phyloP scores from a whole-genome alignment of 2,113 vertebrate genomes.

The Neolamprologus variostigma region DNA sequence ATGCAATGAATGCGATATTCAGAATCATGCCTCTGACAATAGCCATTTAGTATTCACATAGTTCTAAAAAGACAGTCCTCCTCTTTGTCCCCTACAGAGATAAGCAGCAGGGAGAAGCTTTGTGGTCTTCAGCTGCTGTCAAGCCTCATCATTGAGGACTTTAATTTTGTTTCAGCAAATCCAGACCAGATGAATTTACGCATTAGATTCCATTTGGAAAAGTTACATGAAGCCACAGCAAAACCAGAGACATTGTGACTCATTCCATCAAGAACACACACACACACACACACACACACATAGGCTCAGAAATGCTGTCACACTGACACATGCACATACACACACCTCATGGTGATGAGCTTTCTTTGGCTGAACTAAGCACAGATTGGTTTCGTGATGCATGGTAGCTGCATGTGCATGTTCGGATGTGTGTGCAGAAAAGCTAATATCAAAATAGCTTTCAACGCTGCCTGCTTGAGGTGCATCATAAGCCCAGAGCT shows the following conservation, averaged over 20 bases:
- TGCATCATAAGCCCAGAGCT: neutral
- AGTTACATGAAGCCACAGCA: conserved; percentile 22
- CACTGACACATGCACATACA: neutral
- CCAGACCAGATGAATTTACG: neutral
- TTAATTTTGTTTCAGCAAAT: neutral
- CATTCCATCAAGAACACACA: neutral
- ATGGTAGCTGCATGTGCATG: neutral
- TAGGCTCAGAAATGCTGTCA: neutral
- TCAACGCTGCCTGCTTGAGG: neutral
- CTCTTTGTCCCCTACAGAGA: neutral
- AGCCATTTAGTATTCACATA: neutral
- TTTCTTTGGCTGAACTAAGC: conserved; percentile 33
- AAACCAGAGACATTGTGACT: conserved; percentile 16
- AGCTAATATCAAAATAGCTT: neutral
- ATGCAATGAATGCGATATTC: neutral
- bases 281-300: neutral
- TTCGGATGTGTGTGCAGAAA: neutral
- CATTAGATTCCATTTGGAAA: neutral
- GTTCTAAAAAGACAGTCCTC: neutral
- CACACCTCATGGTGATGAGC: conserved; percentile 1
- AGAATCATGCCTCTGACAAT: neutral
- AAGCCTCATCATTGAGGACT: neutral
- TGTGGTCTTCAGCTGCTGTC: conserved; percentile 9
- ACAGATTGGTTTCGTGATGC: conserved; percentile 28
- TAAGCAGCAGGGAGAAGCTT: neutral